These are phyloP conservation scores for Drosophila kanapiae DNA, from an alignment of 1,140 invertebrate species.

Conservation along the genomic window DNA sequence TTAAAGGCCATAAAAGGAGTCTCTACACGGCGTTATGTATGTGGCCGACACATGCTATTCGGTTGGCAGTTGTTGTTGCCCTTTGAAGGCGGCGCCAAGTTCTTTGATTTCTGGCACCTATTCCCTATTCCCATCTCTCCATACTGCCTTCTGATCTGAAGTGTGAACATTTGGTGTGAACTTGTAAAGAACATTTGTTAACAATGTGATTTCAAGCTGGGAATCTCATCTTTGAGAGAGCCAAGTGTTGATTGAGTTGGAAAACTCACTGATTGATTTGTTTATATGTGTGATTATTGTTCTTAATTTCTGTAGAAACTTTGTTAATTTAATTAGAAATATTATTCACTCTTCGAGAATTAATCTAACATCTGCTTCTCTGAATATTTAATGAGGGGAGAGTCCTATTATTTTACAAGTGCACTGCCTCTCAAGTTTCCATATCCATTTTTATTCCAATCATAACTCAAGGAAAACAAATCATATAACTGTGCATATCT, in stretches of 20 bases:
- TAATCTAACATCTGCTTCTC: neutral
- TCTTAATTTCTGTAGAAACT: neutral
- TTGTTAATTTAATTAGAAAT: neutral
- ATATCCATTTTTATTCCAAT: constrained; percentile 34
- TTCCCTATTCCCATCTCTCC: constrained; percentile 9
- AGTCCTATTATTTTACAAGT: constrained; percentile 22
- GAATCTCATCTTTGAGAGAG: too few species aligned
- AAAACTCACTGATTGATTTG: neutral
- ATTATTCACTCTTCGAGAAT: too few species aligned
- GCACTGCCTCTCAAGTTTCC: constrained; percentile 26
- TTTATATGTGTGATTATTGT: neutral
- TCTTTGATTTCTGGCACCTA: constrained; percentile 74
- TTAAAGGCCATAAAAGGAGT: constrained; percentile 70
- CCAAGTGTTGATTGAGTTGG: constrained; percentile 9
- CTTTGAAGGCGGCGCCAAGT: constrained; percentile 57
- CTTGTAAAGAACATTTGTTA: constrained; percentile 56
- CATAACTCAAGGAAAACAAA: constrained; percentile 43
- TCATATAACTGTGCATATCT: constrained; percentile 38
- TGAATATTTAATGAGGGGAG: neutral
- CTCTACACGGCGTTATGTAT: constrained; percentile 28
- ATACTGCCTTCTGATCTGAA: constrained; percentile 26
- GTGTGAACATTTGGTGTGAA: constrained; percentile 77
- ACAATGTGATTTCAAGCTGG: constrained; percentile 26
- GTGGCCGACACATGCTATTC: constrained; percentile 32
- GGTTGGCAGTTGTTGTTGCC: constrained; percentile 15